phyloP scores from a whole-genome alignment of 2,888 invertebrate species.

The Stomorhina lunata region DNA sequence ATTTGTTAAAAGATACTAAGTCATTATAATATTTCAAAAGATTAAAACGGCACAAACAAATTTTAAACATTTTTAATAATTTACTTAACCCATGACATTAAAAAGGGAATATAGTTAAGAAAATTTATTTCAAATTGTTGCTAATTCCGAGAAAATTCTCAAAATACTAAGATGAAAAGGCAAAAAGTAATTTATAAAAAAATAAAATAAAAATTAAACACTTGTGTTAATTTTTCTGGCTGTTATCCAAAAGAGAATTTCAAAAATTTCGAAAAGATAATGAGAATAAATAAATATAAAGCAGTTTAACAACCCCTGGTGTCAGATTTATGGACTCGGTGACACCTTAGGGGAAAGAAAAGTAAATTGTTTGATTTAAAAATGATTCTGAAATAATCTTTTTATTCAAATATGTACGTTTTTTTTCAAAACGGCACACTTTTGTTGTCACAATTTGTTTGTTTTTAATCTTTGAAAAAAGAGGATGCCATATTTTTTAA shows the following conservation, averaged over 20 bases:
- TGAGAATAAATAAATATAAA: background rate
- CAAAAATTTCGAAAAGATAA: background rate
- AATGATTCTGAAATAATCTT: no score
- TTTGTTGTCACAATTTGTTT: conserved; percentile 6
- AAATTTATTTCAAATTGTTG: background rate
- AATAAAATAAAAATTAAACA: background rate
- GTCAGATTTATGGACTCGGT: background rate
- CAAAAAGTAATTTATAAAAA: background rate
- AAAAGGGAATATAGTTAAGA: background rate
- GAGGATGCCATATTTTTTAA: background rate
- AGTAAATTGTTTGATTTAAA: background rate
- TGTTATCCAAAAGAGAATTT: conserved; percentile 25
- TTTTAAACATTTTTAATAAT: conserved; percentile 41
- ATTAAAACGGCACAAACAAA: background rate
- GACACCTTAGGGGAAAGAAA: background rate
- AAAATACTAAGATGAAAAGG: background rate
- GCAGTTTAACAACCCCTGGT: conserved; percentile 1
- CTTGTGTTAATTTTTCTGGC: conserved; percentile 23
- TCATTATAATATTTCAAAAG: conserved; percentile 1
- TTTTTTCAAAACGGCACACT: background rate
- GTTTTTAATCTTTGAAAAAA: background rate
- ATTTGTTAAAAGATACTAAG: conserved; percentile 17
- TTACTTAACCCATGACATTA: no score
- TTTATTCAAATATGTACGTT: no score
- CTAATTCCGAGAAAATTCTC: background rate